Evolutionary conservation across 1,140 invertebrate genomes (phyloP), one percentile per base, ranked within the genome.

Genomic region (Drosophila repletoides): DNA sequence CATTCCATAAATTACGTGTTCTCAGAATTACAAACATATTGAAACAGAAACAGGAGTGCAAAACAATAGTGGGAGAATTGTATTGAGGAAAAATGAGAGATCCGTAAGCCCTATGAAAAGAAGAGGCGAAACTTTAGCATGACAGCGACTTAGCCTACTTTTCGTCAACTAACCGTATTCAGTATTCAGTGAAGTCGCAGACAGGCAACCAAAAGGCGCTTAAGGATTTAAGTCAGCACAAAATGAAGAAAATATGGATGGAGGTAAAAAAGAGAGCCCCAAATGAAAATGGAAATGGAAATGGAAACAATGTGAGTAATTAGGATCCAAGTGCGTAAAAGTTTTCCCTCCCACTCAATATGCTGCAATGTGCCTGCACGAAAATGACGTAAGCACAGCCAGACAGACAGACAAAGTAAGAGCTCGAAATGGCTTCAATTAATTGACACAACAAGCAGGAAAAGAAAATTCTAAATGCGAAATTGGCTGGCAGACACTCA

Each of bases 11-110:
- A n/a, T n/a, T n/a, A n/a, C n/a, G n/a, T n/a, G n/a, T n/a, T n/a
- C n/a, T n/a, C n/a, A n/a, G 58, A 75, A 76, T 65, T 75, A 72
- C 72, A 76, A 75, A 75, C 64, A 75, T 70, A 65, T 70, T 75
- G 72, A 59, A 64, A 65, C 46, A 45, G 10, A 5, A 26, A 33
- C 28, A 45, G 24, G n/a, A 49, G 14, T 10, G 19, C 7, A 26
- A 48, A 21, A 49, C 22, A 49, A 33, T n/a, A n/a, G n/a, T n/a
- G n/a, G n/a, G n/a, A 7, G n/a, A 24, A 36, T 14, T 28, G 12
- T 24, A n/a, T n/a, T n/a, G n/a, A n/a, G n/a, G 12, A 19, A 48
- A 19, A 34, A 28, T 6, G 28, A 12, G 46, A 22, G 26, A 40
- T 21, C 38, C 56, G 36, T 59, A 48, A 58, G 41, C 56, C 36